These are phyloP conservation scores for Amblyjoppa fuscipennis DNA, from an alignment of 2,888 invertebrate genomes.

Conservation along the genomic window DNA sequence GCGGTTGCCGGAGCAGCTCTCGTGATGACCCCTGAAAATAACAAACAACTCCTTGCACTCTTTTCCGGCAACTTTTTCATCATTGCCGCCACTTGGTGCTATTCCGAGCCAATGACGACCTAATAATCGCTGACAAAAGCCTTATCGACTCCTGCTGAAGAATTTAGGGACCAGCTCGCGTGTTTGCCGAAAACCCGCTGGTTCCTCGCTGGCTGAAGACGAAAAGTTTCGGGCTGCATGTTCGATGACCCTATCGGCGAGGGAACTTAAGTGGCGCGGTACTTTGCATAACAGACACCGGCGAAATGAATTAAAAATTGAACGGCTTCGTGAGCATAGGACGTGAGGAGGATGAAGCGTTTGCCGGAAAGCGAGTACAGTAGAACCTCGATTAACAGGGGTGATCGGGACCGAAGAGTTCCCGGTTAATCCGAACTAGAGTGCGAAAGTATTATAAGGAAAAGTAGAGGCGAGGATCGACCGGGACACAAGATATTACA, in stretches of 20 bases:
- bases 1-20: slow-evolving; percentile 9
- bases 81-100: not conserved
- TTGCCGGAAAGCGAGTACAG: not conserved
- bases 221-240: slow-evolving; percentile 41
- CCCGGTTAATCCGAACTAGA: no score
- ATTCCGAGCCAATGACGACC: slow-evolving; percentile 9
- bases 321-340: slow-evolving; percentile 13
- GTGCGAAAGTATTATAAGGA: no score
- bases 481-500: no score
- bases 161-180: not conserved
- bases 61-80: not conserved
- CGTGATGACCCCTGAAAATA: slow-evolving; percentile 16
- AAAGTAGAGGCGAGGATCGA: no score
- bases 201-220: not conserved
- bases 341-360: slow-evolving; percentile 1
- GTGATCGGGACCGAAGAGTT: no score
- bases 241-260: slow-evolving; percentile 17
- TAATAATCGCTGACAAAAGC: slow-evolving; percentile 26
- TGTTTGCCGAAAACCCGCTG: not conserved
- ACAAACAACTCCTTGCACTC: not conserved
- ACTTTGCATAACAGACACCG: slow-evolving; percentile 21
- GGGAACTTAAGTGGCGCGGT: slow-evolving; percentile 11
- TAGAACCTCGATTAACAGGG: no score
- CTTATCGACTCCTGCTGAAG: not conserved
- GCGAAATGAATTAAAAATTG: slow-evolving; percentile 28